A percentile compares a stretch with the other conserved stretches of the same genome.
These are phyloP conservation scores for Pseudolaguvia tuberculata DNA, from an alignment of 2,113 vertebrate species.

Conservation along the genomic window DNA sequence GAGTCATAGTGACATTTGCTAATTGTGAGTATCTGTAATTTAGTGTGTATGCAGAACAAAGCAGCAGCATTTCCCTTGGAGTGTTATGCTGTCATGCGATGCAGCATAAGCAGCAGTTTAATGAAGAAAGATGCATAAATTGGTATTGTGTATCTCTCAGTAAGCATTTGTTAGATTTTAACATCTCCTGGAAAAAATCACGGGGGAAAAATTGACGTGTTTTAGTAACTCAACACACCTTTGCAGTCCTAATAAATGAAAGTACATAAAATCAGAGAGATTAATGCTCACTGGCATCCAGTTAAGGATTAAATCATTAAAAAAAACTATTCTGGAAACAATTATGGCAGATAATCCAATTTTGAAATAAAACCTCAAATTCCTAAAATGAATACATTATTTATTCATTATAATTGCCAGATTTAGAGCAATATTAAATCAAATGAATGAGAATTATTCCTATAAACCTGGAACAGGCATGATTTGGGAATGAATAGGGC, in stretches of 20 bases:
- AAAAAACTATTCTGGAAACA: slow-evolving; percentile 27
- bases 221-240: background rate
- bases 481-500: background rate
- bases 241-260: slow-evolving; percentile 16
- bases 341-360: slow-evolving; percentile 39
- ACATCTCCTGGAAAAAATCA: background rate
- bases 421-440: slow-evolving; percentile 25
- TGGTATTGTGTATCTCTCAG: background rate
- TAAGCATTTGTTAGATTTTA: background rate
- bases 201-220: background rate
- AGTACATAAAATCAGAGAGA: slow-evolving; percentile 31
- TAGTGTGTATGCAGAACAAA: background rate
- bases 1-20: background rate
- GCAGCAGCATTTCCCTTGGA: background rate
- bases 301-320: slow-evolving; percentile 35
- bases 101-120: background rate
- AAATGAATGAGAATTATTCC: no score
- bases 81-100: background rate
- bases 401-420: slow-evolving; percentile 35
- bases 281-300: slow-evolving; percentile 18
- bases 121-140: background rate
- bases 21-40: background rate
- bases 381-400: slow-evolving; percentile 32
- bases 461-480: background rate
- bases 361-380: slow-evolving; percentile 35